phyloP scores from a whole-genome alignment of 2,797 vertebrate species.

The Cynodonichthys magdalenae region DNA sequence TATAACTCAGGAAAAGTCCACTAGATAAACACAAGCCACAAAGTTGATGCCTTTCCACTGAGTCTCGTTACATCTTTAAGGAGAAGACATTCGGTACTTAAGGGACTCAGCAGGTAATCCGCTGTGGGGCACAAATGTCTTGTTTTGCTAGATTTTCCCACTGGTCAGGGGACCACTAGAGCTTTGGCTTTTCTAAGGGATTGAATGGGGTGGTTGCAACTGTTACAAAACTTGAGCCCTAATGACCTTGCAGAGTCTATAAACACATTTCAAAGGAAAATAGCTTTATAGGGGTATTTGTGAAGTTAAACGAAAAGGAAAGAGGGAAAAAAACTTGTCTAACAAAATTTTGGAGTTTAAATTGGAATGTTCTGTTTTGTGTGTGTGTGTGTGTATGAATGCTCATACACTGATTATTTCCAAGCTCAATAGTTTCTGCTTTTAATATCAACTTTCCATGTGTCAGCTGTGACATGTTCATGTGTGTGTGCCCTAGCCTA shows the following conservation, averaged over 20 bases:
- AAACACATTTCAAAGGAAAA: conserved; percentile 55
- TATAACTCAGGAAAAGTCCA: conserved; percentile 25
- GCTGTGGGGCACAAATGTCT: conserved; percentile 39
- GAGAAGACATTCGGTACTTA: conserved; percentile 55
- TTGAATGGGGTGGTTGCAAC: conserved; percentile 60
- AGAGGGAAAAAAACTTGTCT: conserved; percentile 6
- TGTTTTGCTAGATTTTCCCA: conserved; percentile 55
- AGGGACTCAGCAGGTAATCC: conserved; percentile 60
- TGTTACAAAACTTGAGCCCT: conserved; percentile 37
- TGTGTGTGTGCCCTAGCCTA: conserved; percentile 16
- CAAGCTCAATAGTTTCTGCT: conserved; percentile 5
- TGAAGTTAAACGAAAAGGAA: conserved; percentile 23
- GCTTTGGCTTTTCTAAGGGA: conserved; percentile 61
- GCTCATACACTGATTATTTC: no score
- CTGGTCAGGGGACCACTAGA: conserved; percentile 55
- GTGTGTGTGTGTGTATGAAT: background rate
- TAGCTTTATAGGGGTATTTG: conserved; percentile 27
- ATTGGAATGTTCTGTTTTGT: background rate
- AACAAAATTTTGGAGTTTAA: background rate
- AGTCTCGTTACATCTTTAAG: conserved; percentile 58
- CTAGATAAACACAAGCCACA: conserved; percentile 40
- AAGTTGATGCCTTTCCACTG: conserved; percentile 43
- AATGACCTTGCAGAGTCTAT: conserved; percentile 39
- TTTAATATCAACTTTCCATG: conserved; percentile 33
- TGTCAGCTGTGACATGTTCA: conserved; percentile 42